Base-by-base conservation (phyloP, 2,797 vertebrate genomes). In the Nothura maculosa region DNA sequence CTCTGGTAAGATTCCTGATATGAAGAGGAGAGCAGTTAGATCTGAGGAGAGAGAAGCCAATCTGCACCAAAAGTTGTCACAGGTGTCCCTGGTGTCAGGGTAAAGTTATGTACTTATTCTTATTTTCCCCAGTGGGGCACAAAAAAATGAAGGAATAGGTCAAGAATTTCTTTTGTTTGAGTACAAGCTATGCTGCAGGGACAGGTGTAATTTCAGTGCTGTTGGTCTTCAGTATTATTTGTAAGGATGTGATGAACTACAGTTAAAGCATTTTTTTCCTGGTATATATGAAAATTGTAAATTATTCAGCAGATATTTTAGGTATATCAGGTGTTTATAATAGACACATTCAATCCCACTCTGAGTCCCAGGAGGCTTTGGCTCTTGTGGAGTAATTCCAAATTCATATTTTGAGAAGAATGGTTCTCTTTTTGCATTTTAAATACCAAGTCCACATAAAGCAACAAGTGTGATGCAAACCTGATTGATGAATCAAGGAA, bases 161-260 rank as follows among this genome's bases (percentile, higher is more conserved):
- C 1, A 2, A 19, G 0, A 14, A 52, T 3, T 34, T 60, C 15
- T 57, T 38, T 80, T 27, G 8, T 21, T 6, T 0, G 1, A 20
- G 3, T 70, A 12, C 85, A 21, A 62, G 20, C 27, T 84, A 13
- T 43, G 25, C 62, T 78, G 72, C 70, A 81, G 32, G 2, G 81
- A 7, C 10, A 27, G 34, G 3, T 76, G 10, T 38, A 36, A 79
- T 69, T 86, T 89, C 28, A 58, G 50, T 22, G 8, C 1, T 27
- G 85, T 70, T 70, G 10, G 19, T 89, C 47, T 69, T 90, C 32
- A 57, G 27, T 52, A 52, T 52, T 54, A 54, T 57, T 80, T 64
- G 43, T n/a, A 48, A 25, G 25, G 47, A 12, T 5, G 4, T 40
- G 32, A 78, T 24, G 13, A 50, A 20, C 27, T 47, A 9, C 6